These are phyloP conservation scores for Amiota mariae DNA, from an alignment of 2,888 invertebrate genomes.

Conservation along the genomic window DNA sequence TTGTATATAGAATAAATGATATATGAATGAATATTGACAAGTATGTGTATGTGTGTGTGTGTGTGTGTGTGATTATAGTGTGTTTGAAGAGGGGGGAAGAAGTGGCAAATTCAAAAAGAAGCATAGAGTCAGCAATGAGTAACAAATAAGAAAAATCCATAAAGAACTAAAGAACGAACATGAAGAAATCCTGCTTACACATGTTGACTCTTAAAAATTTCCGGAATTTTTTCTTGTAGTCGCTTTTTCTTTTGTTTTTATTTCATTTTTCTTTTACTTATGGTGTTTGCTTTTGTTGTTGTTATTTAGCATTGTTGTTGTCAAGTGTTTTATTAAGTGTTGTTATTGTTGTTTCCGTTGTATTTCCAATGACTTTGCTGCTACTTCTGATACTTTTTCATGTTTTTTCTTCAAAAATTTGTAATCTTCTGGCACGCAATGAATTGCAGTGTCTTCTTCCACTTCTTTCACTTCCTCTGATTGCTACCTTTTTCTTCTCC, in stretches of 20 bases:
- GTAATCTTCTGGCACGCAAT: conserved; percentile 33
- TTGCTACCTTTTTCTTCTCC: conserved; percentile 19
- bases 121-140: neutral
- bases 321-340: neutral
- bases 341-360: neutral
- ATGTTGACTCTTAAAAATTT: conserved; percentile 66
- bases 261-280: conserved; percentile 7
- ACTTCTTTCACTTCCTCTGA: conserved; percentile 25
- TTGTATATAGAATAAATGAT: conserved; percentile 22
- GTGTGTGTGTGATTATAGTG: conserved; percentile 22
- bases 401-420: conserved; percentile 10
- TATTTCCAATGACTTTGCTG: conserved; percentile 36
- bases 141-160: neutral
- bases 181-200: conserved; percentile 61
- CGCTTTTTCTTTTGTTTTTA: conserved; percentile 54
- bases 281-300: conserved; percentile 25
- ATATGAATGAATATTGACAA: conserved; percentile 26
- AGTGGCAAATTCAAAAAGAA: conserved; percentile 3
- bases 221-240: conserved; percentile 61
- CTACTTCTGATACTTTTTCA: conserved; percentile 24
- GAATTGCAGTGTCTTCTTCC: conserved; percentile 39
- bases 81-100: neutral
- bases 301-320: conserved; percentile 13
- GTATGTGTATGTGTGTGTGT: conserved; percentile 19
- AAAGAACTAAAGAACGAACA: conserved; percentile 31